Evolutionary conservation across 2,113 vertebrate genomes (phyloP).

Genomic region (Seriola quinqueradiata): DNA sequence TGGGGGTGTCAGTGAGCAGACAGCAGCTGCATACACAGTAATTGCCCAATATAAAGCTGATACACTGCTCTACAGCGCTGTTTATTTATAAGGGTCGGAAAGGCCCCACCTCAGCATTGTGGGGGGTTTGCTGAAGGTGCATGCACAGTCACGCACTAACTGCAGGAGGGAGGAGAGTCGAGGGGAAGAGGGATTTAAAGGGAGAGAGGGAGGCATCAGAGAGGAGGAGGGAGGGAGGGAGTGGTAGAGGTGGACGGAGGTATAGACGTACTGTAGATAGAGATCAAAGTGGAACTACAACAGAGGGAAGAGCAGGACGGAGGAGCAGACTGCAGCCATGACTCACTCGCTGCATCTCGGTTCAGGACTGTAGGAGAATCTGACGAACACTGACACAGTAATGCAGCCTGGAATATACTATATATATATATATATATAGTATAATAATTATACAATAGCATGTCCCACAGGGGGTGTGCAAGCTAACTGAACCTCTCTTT

Average conservation of each 20-base stretch:
- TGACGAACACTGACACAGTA: neutral
- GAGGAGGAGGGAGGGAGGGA: neutral
- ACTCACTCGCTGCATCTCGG: slow-evolving; percentile 1
- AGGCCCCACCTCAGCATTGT: slow-evolving; percentile 51
- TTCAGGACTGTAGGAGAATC: neutral
- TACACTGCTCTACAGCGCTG: neutral
- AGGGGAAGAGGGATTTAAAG: slow-evolving; percentile 16
- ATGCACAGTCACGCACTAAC: slow-evolving; percentile 64
- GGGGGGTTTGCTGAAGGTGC: slow-evolving; percentile 49
- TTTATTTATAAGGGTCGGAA: slow-evolving; percentile 18
- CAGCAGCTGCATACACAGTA: neutral
- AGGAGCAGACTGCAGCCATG: slow-evolving; percentile 10
- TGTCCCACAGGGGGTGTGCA: too few relatives aligned
- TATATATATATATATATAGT: too few relatives aligned
- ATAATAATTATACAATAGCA: too few relatives aligned
- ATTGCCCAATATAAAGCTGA: neutral
- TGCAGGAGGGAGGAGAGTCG: slow-evolving; percentile 53
- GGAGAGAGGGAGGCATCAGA: slow-evolving; percentile 4
- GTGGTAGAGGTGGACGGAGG: neutral
- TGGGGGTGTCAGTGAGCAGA: neutral
- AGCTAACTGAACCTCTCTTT: too few relatives aligned
- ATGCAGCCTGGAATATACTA: neutral
- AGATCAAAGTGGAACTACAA: slow-evolving; percentile 28
- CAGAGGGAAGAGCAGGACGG: neutral
- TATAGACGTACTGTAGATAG: neutral